Percentiles rank a stretch among this genome's conserved stretches.
Evolutionary conservation across 1,140 invertebrate genomes (phyloP).

Genomic region (Hyles euphorbiae): DNA sequence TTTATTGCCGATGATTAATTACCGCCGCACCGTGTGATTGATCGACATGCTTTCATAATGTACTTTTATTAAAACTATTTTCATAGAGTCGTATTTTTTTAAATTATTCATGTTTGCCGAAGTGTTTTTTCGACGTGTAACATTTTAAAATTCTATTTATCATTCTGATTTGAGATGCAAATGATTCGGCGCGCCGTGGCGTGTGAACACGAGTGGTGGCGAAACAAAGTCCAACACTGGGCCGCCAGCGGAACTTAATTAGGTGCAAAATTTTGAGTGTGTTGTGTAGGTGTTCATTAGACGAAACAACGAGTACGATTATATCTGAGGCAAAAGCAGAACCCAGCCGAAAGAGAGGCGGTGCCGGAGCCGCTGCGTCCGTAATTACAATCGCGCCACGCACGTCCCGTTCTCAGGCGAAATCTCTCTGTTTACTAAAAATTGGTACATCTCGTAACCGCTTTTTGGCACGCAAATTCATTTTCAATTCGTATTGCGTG

Average conservation of each 20-base stretch:
- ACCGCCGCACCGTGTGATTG: conserved; percentile 44
- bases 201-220: conserved; percentile 40
- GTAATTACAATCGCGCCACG: conserved; percentile 59
- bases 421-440: conserved; percentile 61
- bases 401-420: conserved; percentile 32
- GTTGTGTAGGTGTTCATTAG: conserved; percentile 26
- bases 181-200: conserved; percentile 9
- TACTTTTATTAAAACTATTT: conserved; percentile 31
- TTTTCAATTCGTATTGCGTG: conserved; percentile 53
- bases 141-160: conserved; percentile 66
- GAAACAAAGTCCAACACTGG: neutral
- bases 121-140: conserved; percentile 29
- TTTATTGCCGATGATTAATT: conserved; percentile 61
- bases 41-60: conserved; percentile 44
- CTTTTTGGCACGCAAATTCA: conserved; percentile 60
- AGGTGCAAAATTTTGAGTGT: conserved; percentile 48
- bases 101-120: conserved; percentile 30
- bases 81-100: conserved; percentile 26
- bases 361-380: conserved; percentile 17
- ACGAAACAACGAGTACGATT: conserved; percentile 33
- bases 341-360: conserved; percentile 43
- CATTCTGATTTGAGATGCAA: conserved; percentile 19
- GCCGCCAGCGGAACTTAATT: conserved; percentile 43
- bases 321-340: conserved; percentile 39
- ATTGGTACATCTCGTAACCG: conserved; percentile 54